phyloP scores from a whole-genome alignment of 2,888 invertebrate species.

The Sinelater perroti region DNA sequence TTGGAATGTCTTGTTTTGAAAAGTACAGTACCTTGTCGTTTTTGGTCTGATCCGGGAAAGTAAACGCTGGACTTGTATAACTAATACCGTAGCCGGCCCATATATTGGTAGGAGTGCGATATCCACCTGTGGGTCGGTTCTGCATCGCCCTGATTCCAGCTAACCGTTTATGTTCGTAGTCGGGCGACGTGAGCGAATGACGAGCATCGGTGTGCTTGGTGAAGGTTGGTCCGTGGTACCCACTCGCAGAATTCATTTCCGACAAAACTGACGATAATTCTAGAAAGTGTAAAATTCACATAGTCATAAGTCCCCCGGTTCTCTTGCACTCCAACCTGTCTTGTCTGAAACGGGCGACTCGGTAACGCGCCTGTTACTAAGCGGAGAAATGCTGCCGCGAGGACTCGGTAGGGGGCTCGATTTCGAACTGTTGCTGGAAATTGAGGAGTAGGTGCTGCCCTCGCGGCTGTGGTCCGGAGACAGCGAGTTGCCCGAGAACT shows the following conservation, averaged over 20 bases:
- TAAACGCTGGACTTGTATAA: slow-evolving; percentile 76
- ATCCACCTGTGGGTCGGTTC: slow-evolving; percentile 64
- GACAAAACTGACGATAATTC: slow-evolving; percentile 7
- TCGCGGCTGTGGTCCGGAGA: slow-evolving; percentile 50
- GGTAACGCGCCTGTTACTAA: slow-evolving; percentile 15
- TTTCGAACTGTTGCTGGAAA: slow-evolving; percentile 63
- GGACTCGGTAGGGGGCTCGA: slow-evolving; percentile 64
- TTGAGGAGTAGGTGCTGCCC: slow-evolving; percentile 57
- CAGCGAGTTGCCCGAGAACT: slow-evolving; percentile 43
- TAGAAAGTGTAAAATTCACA: not conserved
- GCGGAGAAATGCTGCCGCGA: slow-evolving; percentile 60
- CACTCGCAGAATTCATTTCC: slow-evolving; percentile 47
- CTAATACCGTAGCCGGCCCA: slow-evolving; percentile 95
- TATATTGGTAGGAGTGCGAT: slow-evolving; percentile 77
- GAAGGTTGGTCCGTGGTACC: slow-evolving; percentile 50
- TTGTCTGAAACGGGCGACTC: slow-evolving; percentile 13
- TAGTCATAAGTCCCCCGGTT: too few relatives aligned
- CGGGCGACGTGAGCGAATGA: slow-evolving; percentile 32
- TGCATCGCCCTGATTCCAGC: slow-evolving; percentile 71
- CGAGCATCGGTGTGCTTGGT: slow-evolving; percentile 41
- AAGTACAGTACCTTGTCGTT: not conserved
- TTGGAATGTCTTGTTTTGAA: not conserved
- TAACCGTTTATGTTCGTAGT: slow-evolving; percentile 62
- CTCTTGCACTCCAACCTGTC: too few relatives aligned
- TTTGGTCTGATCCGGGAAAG: not conserved